Evolutionary conservation across 2,797 vertebrate genomes (phyloP), one percentile per base, ranked within the genome.

Genomic region (Phataginus tricuspis): DNA sequence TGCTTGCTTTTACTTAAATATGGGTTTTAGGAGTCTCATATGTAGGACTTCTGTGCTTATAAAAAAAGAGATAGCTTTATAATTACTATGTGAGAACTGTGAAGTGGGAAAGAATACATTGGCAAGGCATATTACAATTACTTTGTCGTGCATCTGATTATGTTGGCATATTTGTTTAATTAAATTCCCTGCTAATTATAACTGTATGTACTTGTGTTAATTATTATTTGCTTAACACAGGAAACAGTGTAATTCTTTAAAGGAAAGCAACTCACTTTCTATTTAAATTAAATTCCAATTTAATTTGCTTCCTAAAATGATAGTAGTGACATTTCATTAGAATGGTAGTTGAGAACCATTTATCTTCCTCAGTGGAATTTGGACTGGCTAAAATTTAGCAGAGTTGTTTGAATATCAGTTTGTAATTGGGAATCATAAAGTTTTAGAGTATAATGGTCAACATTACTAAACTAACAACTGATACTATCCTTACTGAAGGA

Each of bases 201-300:
- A 98, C 98, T 98, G 97, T 98, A 97, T 98, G 98, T 98, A 98
- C 98, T 98, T 87, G 96, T 90, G 95, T 98, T 98, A 98, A 98
- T 98, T 98, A 98, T 98, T 98, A 98, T 98, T 98, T 98, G 98
- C 97, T 98, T 98, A 98, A 97, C 98, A 98, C 97, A 98, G 97
- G 98, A 98, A 98, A 97, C 98, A 98, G 97, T 97, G 69, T 98
- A 98, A 98, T 98, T 98, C 98, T 98, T 98, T 97, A 96, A 97
- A 94, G 96, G 95, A 96, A 87, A 98, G 98, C 93, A 83, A 4
- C 97, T 77, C 39, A 0, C 97, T 98, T 98, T 79, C 91, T 95
- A 87, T 97, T 98, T 97, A 95, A 97, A 92, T 97, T 91, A 45
- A 98, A 98, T 97, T 92, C 96, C 19, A 94, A 95, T 97, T 98